Evolutionary conservation across 35 echinoderm and acorn worm genomes (phyloP).

Genomic region (Nesometra sesokonis): DNA sequence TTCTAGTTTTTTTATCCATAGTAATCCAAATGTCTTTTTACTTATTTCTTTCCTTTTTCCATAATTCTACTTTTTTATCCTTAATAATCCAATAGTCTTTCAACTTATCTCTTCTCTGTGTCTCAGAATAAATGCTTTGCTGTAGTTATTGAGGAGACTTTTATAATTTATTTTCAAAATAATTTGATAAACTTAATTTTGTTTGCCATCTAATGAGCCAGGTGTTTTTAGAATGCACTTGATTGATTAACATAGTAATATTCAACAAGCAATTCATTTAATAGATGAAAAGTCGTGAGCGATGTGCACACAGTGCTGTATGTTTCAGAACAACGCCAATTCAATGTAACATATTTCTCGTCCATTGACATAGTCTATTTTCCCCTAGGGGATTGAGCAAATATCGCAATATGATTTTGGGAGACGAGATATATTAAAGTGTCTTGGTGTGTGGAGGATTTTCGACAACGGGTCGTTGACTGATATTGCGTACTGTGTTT

Average conservation of each 20-base stretch:
- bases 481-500: not conserved
- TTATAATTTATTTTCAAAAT: too few relatives aligned
- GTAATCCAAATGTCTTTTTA: too few relatives aligned
- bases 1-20: too few relatives aligned
- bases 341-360: not conserved
- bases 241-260: not conserved
- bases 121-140: too few relatives aligned
- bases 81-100: too few relatives aligned
- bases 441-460: not conserved
- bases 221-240: not conserved
- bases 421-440: not conserved
- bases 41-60: too few relatives aligned
- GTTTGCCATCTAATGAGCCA: not conserved
- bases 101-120: too few relatives aligned
- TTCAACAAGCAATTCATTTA: not conserved
- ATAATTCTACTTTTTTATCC: too few relatives aligned
- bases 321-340: not conserved
- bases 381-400: not conserved
- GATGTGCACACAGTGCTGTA: not conserved
- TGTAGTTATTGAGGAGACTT: too few relatives aligned
- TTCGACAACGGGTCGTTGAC: not conserved
- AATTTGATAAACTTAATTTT: not conserved
- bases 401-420: not conserved
- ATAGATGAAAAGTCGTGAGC: not conserved
- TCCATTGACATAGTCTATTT: not conserved